Conservation (phyloP, 2,113 vertebrate species). For the Ictidomys tridecemlineatus region DNA sequence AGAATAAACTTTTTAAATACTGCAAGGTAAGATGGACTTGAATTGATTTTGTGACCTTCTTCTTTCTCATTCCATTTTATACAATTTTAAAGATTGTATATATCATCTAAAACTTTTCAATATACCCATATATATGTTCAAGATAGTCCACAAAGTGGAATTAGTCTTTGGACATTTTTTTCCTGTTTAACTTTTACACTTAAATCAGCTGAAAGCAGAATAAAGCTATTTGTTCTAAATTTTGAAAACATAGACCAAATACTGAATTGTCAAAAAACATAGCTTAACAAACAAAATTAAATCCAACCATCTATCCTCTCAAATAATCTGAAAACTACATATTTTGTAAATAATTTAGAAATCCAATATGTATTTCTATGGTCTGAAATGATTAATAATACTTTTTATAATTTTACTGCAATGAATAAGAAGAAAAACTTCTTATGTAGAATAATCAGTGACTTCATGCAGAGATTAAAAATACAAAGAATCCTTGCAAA, state of each 20-base stretch:
- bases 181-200: background rate
- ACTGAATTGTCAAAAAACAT: background rate
- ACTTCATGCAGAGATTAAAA: conserved; percentile 76
- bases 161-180: background rate
- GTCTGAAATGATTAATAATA: background rate
- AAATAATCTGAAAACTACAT: background rate
- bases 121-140: background rate
- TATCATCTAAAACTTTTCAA: background rate
- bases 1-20: conserved; percentile 35
- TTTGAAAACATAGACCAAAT: background rate
- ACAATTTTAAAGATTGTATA: background rate
- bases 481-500: conserved; percentile 71
- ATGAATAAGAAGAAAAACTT: conserved; percentile 52
- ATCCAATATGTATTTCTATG: background rate
- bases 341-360: conserved; percentile 34
- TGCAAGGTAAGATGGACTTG: background rate
- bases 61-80: background rate
- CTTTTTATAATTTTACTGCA: background rate
- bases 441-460: conserved; percentile 31
- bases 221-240: background rate
- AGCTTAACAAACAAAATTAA: conserved; percentile 15
- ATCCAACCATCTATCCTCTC: background rate
- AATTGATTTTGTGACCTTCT: background rate
- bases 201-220: background rate
- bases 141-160: background rate